Evolutionary conservation across 1,140 invertebrate species (phyloP).

Genomic region (Lepidurus couesii): DNA sequence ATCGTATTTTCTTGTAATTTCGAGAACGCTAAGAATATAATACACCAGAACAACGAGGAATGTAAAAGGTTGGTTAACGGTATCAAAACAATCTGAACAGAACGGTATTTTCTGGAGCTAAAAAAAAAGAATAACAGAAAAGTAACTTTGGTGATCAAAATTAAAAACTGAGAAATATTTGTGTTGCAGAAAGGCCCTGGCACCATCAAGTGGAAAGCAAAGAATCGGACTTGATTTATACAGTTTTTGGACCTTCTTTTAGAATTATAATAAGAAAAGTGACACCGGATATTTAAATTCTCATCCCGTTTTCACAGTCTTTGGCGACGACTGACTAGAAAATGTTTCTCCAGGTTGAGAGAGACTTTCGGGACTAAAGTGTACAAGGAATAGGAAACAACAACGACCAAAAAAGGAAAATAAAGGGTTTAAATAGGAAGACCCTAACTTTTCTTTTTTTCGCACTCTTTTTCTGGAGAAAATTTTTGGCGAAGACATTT

Average conservation of each 20-base stretch:
- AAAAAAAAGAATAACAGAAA: too few relatives aligned
- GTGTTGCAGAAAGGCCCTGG: too few relatives aligned
- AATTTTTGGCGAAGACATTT: slow-evolving; percentile 9
- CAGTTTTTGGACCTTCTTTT: too few relatives aligned
- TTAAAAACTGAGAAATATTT: too few relatives aligned
- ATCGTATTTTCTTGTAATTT: neutral
- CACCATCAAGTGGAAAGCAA: too few relatives aligned
- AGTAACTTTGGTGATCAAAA: too few relatives aligned
- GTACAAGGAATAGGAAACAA: slow-evolving; percentile 2
- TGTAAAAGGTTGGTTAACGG: neutral
- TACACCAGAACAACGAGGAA: slow-evolving; percentile 4
- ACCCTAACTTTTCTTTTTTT: neutral
- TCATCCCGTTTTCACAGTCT: neutral
- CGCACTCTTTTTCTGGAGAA: neutral
- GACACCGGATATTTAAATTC: neutral
- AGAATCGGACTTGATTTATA: too few relatives aligned
- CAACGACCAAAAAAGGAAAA: neutral
- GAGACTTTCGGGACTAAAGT: neutral
- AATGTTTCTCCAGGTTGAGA: neutral
- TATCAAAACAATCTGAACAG: neutral
- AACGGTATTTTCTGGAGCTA: too few relatives aligned
- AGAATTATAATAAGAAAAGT: too few relatives aligned
- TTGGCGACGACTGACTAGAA: neutral
- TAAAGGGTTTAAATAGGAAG: slow-evolving; percentile 10
- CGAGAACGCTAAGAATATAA: slow-evolving; percentile 16